Base-by-base conservation (phyloP, 2,888 invertebrate species). In the Abrostola tripartita region DNA sequence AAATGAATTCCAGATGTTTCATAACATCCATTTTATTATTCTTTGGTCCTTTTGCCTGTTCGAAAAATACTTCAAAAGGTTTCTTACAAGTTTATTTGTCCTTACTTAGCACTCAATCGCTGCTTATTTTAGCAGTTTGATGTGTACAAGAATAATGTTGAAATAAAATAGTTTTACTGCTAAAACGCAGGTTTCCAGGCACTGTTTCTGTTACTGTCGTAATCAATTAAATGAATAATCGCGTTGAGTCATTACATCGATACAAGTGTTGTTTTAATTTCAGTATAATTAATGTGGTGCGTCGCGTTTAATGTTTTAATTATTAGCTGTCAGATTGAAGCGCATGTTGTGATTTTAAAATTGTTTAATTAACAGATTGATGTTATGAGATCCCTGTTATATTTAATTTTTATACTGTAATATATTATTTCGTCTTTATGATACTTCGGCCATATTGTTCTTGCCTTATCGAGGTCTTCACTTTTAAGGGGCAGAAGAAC, bases 201-300 rank as follows among this genome's bases (percentile, higher is more conserved):
- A 68, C 24, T 60, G 42, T 67, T 65, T 69, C 58, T 70, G 40
- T 52, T 68, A 68, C 68, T 66, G 72, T 74, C 55, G 62, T 76
- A 79, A 80, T 79, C 74, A 79, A 76, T 79, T 75, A 61, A 71
- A 78, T 79, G 70, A 74, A 74, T 79, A 78, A 82, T 69, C 62
- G 57, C 38, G 41, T 63, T 81, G 83, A 83, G 54, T 81, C 82
- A 82, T 55, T 42, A 24, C 58, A 59, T 70, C 57, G 47, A 61
- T 54, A 54, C 56, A 65, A 53, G 62, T 69, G 70, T 74, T 74
- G 76, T 76, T 70, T 71, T 70, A 65, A 70, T 77, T 79, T 75
- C 60, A 61, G n/a, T 66, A 52, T 66, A 74, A 76, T 69, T 71
- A 64, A 61, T 65, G 37, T 66, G 61, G 62, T 62, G 71, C 65